These are phyloP conservation scores for Oithona nana DNA, from an alignment of 2,888 invertebrate genomes.

Conservation along the genomic window DNA sequence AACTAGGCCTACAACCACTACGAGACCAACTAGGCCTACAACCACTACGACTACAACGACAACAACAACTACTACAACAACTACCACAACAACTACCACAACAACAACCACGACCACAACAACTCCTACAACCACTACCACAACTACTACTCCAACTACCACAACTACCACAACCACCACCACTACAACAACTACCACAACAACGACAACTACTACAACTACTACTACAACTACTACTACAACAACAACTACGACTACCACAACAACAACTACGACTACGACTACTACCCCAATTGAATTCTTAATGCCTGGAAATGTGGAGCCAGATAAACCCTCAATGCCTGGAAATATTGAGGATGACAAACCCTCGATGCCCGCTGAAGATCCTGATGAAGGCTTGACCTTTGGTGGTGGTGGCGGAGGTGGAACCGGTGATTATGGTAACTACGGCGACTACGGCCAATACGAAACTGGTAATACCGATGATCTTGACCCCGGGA, in stretches of 20 bases:
- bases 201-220: slow-evolving; percentile 13
- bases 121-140: slow-evolving; percentile 12
- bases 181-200: slow-evolving; percentile 15
- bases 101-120: slow-evolving; percentile 16
- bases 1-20: slow-evolving; percentile 2
- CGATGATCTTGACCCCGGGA: too few species aligned
- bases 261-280: slow-evolving; percentile 6
- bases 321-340: neutral
- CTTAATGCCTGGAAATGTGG: neutral
- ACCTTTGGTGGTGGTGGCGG: neutral
- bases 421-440: neutral
- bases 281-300: neutral
- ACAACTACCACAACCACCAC: slow-evolving; percentile 15
- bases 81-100: slow-evolving; percentile 8
- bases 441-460: neutral
- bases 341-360: neutral
- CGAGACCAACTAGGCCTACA: neutral
- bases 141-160: slow-evolving; percentile 12
- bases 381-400: neutral
- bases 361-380: neutral
- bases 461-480: neutral
- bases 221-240: slow-evolving; percentile 16
- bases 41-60: slow-evolving; percentile 8
- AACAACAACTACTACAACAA: slow-evolving; percentile 15
- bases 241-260: slow-evolving; percentile 11